Evolutionary conservation across 2,113 vertebrate genomes (phyloP).

Genomic region (Pristiophorus japonicus): DNA sequence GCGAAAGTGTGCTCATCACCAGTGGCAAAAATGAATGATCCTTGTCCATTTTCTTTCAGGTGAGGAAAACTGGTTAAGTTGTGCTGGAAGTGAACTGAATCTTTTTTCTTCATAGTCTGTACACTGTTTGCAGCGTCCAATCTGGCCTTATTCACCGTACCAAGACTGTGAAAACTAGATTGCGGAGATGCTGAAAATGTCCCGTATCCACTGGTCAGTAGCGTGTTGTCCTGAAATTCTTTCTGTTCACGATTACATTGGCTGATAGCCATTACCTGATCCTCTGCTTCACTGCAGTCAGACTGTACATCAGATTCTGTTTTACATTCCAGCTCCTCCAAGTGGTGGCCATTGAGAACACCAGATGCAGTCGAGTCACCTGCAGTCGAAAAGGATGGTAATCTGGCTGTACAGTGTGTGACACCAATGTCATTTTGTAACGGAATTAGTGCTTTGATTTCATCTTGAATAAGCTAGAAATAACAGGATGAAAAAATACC

Average conservation of each 20-base stretch:
- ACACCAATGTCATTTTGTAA: slow-evolving; percentile 60
- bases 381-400: slow-evolving; percentile 36
- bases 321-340: slow-evolving; percentile 50
- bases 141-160: neutral
- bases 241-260: slow-evolving; percentile 42
- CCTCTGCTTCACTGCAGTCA: slow-evolving; percentile 44
- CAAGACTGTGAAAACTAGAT: slow-evolving; percentile 43
- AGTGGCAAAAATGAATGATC: neutral
- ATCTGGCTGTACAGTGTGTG: slow-evolving; percentile 43
- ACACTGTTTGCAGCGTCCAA: neutral
- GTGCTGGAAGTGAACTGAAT: neutral
- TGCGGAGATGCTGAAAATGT: slow-evolving; percentile 63
- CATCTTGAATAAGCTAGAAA: slow-evolving; percentile 82
- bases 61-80: neutral
- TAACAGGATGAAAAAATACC: slow-evolving; percentile 31
- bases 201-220: slow-evolving; percentile 75
- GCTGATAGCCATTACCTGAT: slow-evolving; percentile 41
- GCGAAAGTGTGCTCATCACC: neutral
- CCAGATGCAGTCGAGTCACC: slow-evolving; percentile 42
- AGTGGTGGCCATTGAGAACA: slow-evolving; percentile 54
- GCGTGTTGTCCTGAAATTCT: slow-evolving; percentile 52
- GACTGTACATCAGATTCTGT: slow-evolving; percentile 51
- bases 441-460: slow-evolving; percentile 80
- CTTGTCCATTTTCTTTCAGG: neutral
- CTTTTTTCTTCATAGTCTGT: slow-evolving; percentile 5